Evolutionary conservation across 2,888 invertebrate species (phyloP), one percentile per base, ranked within the genome.

Genomic region (Caradrina kadenii): DNA sequence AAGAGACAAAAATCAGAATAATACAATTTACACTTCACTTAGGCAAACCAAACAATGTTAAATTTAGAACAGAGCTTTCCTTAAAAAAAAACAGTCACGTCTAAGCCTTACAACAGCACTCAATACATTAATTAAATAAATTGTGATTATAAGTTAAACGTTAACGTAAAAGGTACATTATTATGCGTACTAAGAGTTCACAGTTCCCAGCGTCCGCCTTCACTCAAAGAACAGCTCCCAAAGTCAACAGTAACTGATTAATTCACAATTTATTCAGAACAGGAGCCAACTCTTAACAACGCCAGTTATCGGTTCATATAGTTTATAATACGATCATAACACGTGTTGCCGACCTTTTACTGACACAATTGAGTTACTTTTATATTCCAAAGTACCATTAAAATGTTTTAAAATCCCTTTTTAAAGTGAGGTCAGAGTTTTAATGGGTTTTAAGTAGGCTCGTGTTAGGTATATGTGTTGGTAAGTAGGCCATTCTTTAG

Each of bases 351-450:
- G 52, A 68, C 76, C 72, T 84, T 84, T 82, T 67, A 65, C 68
- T 39, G 69, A 49, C 39, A 42, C 58, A 73, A 74, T 74, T 77
- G 60, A 81, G 79, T 83, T 83, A 71, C 75, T 81, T 70, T 76
- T 80, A 65, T 80, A 83, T 68, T 70, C 68, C 48, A 68, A 82
- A 81, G 82, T 72, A 72, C 75, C 71, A 72, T 83, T 79, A 69
- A 58, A 84, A 69, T 60, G 69, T 68, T 81, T 80, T 77, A 73
- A 79, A 81, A 77, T 73, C 66, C 78, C 81, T 71, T 81, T 83
- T 83, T 75, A 70, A 81, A 75, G 59, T 79, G 59, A 75, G 84
- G 84, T 73, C 72, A 72, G 71, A 67, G 62, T 82, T 81, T 55
- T 64, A 81, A 83, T 81, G 79, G 55, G 63, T 72, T 69, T 39